Evolutionary conservation across 2,113 vertebrate genomes (phyloP).

Genomic region (Entelurus aequoreus): DNA sequence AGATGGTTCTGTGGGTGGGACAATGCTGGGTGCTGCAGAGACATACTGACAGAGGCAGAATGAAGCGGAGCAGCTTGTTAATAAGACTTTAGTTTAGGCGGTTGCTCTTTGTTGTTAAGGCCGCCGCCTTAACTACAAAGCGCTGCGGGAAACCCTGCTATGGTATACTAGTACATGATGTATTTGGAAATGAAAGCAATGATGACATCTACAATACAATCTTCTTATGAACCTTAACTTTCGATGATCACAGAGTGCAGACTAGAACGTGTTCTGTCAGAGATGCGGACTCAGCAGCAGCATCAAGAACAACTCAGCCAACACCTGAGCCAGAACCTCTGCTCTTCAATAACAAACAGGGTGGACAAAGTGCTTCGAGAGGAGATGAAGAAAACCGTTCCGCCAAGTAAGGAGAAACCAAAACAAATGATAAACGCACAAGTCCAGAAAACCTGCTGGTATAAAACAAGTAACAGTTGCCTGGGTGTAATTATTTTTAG

Average conservation of each 20-base stretch:
- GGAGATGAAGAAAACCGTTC: slow-evolving; percentile 92
- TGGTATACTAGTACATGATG: too few species aligned
- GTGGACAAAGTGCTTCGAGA: slow-evolving; percentile 91
- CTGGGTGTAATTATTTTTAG: background rate
- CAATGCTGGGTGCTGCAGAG: too few species aligned
- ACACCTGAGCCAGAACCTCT: slow-evolving; percentile 84
- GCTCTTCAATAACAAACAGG: slow-evolving; percentile 77
- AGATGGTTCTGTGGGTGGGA: too few species aligned
- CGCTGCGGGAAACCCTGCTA: too few species aligned
- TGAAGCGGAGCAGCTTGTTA: too few species aligned
- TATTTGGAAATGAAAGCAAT: background rate
- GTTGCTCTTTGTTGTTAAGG: too few species aligned
- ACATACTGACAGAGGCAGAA: too few species aligned
- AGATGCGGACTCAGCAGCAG: slow-evolving; percentile 84
- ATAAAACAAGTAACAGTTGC: background rate
- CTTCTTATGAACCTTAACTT: slow-evolving; percentile 72
- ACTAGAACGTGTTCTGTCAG: slow-evolving; percentile 78
- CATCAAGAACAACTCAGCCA: slow-evolving; percentile 89
- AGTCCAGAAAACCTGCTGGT: background rate
- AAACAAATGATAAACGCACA: background rate
- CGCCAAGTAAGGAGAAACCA: slow-evolving; percentile 79
- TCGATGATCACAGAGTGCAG: slow-evolving; percentile 79
- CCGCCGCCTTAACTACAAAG: too few species aligned
- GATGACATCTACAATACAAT: background rate
- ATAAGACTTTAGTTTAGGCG: too few species aligned